A percentile compares a stretch with the other conserved stretches of the same genome.
Evolutionary conservation across 30 jellyfish, hydroid and myxozoan genomes (phyloP).

Genomic region (Chrysaora quinquecirrha): DNA sequence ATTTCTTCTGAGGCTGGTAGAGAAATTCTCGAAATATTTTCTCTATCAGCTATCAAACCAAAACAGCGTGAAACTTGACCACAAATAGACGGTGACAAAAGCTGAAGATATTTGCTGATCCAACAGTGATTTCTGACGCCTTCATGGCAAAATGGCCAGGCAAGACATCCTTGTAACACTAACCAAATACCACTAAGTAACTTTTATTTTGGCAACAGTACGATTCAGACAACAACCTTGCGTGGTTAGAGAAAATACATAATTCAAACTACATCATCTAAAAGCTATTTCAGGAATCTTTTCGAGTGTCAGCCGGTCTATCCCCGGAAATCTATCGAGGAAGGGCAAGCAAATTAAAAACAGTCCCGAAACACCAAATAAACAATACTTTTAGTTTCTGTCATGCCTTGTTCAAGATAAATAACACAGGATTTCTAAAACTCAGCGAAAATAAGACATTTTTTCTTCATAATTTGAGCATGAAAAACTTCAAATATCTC

Average conservation of each 20-base stretch:
- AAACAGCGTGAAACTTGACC: conserved; percentile 42
- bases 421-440: no score
- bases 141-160: not conserved
- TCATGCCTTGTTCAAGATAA: no score
- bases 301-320: conserved; percentile 66
- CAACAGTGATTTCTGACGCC: conserved; percentile 2
- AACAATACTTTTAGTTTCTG: no score
- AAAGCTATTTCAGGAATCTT: conserved; percentile 50
- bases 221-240: not conserved
- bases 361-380: no score
- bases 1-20: no score
- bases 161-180: no score
- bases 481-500: not conserved
- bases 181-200: no score
- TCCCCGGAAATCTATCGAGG: conserved; percentile 69
- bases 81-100: conserved; percentile 54
- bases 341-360: not conserved
- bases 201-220: no score
- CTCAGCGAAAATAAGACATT: not conserved
- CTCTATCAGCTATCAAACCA: conserved; percentile 44
- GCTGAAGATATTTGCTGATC: conserved; percentile 4
- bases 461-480: not conserved
- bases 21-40: conserved; percentile 41
- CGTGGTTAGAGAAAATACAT: not conserved
- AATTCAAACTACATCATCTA: conserved; percentile 29